Percentiles rank a stretch among this genome's conserved stretches.
phyloP scores from a whole-genome alignment of 2,888 invertebrate genomes.

The Tetheella fluctuosa region DNA sequence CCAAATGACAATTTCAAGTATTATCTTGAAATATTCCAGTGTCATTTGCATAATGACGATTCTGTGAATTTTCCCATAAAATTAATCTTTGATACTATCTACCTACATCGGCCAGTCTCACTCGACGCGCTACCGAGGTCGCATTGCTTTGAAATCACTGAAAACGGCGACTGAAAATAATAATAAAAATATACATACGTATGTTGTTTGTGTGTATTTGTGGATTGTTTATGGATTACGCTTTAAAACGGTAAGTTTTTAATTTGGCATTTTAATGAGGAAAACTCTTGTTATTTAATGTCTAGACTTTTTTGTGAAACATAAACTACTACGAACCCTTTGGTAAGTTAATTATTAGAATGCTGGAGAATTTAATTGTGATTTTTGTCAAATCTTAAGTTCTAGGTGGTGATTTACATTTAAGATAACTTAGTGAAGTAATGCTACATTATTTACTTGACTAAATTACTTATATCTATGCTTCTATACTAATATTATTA shows the following conservation, averaged over 20 bases:
- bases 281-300: not conserved
- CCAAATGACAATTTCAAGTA: no score
- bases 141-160: constrained; percentile 34
- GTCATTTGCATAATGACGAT: constrained; percentile 24
- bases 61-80: constrained; percentile 30
- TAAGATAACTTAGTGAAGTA: no score
- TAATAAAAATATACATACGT: constrained; percentile 31
- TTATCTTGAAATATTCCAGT: not conserved
- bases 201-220: constrained; percentile 27
- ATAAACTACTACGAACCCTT: no score
- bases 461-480: no score
- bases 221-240: constrained; percentile 9
- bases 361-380: no score
- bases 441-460: no score
- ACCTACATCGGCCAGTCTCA: constrained; percentile 50
- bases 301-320: no score
- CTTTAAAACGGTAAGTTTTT: not conserved
- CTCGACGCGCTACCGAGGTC: constrained; percentile 42
- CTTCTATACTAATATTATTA: no score
- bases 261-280: not conserved
- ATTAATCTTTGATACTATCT: constrained; percentile 50
- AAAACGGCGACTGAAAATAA: constrained; percentile 29
- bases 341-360: no score
- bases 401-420: no score
- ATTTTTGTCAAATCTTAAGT: no score